Evolutionary conservation across 2,888 invertebrate species (phyloP).

Genomic region (Plemyria rubiginata): DNA sequence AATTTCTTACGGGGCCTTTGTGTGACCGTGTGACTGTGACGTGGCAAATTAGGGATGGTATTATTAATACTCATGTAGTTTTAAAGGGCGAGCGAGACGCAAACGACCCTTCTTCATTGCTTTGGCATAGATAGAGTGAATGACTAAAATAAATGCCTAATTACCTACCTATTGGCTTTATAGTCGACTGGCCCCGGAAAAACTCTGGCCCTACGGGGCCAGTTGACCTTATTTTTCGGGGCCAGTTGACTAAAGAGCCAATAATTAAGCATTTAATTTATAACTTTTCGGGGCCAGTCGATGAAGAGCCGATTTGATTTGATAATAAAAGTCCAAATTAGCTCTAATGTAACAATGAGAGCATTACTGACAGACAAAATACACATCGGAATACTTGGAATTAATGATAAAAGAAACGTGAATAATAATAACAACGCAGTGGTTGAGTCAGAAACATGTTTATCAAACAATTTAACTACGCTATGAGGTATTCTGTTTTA

Average conservation of each 20-base stretch:
- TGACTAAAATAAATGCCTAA: too few relatives aligned
- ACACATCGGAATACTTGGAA: conserved; percentile 5
- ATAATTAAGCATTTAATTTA: too few relatives aligned
- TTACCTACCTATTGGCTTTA: too few relatives aligned
- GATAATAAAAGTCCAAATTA: background rate
- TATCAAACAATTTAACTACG: conserved; percentile 9
- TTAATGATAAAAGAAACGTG: conserved; percentile 16
- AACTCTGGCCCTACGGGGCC: too few relatives aligned
- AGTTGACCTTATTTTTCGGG: too few relatives aligned
- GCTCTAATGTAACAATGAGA: background rate
- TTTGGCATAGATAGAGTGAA: too few relatives aligned
- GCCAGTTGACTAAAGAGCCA: too few relatives aligned
- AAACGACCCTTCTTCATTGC: background rate
- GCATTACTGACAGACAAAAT: background rate
- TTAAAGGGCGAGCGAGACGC: background rate
- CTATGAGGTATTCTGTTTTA: background rate
- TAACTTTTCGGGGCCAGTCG: too few relatives aligned
- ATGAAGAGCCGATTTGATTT: background rate
- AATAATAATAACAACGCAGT: conserved; percentile 14
- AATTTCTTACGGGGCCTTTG: background rate
- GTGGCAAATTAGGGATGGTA: conserved; percentile 26
- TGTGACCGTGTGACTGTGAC: background rate
- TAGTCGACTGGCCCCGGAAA: too few relatives aligned
- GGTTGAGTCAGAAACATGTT: conserved; percentile 27
- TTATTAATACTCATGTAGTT: conserved; percentile 1